phyloP scores from a whole-genome alignment of 2,797 vertebrate species.

The Triplophysa bombifrons region DNA sequence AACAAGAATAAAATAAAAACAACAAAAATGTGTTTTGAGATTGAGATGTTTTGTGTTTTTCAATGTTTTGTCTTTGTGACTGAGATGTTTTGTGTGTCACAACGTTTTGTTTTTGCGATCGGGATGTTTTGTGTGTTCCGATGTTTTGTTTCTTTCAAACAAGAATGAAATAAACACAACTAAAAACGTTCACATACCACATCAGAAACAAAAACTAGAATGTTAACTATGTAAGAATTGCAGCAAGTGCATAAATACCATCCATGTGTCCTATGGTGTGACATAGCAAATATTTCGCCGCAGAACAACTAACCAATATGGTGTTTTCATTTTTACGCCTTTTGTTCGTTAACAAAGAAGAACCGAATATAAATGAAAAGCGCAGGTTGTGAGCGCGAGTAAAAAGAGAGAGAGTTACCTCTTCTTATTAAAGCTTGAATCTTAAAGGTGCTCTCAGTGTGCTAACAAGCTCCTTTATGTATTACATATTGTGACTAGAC shows the following conservation, averaged over 20 bases:
- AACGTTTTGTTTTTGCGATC: no score
- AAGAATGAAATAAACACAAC: conserved; percentile 30
- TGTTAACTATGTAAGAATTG: not conserved
- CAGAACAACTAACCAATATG: conserved; percentile 14
- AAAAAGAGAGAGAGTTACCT: conserved; percentile 44
- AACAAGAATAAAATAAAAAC: no score
- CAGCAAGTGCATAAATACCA: conserved; percentile 1
- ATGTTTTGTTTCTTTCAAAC: not conserved
- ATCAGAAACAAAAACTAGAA: conserved; percentile 19
- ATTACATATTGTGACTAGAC: conserved; percentile 92
- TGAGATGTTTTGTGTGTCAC: no score
- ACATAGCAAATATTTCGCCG: no score
- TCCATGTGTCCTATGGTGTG: no score
- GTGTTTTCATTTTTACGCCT: not conserved
- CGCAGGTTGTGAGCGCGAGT: conserved; percentile 54
- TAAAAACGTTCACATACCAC: not conserved
- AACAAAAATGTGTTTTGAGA: not conserved
- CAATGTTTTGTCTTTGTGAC: no score
- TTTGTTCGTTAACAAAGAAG: conserved; percentile 26
- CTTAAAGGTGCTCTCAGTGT: conserved; percentile 89
- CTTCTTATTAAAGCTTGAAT: conserved; percentile 84
- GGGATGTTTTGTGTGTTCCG: no score
- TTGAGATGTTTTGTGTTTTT: no score
- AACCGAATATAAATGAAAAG: conserved; percentile 46
- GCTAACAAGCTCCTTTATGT: conserved; percentile 93